phyloP scores from a whole-genome alignment of 2,888 invertebrate genomes.

The Eupithecia dodoneata region DNA sequence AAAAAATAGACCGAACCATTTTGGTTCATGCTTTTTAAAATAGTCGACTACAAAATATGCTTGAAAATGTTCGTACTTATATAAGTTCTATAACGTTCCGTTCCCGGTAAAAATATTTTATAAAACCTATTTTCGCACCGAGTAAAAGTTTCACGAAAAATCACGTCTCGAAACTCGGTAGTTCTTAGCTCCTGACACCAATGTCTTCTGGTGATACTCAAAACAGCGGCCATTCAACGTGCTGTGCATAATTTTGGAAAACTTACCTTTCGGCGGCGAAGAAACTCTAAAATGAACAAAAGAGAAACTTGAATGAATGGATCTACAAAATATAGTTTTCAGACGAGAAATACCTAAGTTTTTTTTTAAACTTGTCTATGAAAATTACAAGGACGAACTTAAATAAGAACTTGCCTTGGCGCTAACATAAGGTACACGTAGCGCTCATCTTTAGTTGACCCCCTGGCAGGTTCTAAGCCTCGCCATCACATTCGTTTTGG shows the following conservation, averaged over 20 bases:
- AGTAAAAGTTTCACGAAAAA: conserved; percentile 1
- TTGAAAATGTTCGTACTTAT: neutral
- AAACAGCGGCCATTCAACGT: neutral
- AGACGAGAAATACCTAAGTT: neutral
- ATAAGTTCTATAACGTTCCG: too few species aligned
- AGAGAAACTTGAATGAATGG: neutral
- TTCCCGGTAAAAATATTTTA: neutral
- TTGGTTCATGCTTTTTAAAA: neutral
- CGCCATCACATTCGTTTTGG: too few species aligned
- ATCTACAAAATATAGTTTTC: conserved; percentile 2
- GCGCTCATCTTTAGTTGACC: too few species aligned
- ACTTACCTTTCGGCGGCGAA: conserved; percentile 11
- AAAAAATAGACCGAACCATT: neutral
- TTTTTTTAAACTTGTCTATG: neutral
- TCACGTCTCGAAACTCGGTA: neutral
- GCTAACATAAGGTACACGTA: too few species aligned
- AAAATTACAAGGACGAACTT: neutral
- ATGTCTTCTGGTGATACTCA: conserved; percentile 6
- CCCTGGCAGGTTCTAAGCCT: too few species aligned
- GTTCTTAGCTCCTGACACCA: conserved; percentile 1
- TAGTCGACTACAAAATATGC: neutral
- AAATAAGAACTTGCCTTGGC: neutral
- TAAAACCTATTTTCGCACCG: neutral
- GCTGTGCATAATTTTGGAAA: conserved; percentile 9
- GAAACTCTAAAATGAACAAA: neutral